Conservation (phyloP, 2,113 vertebrate genomes). For the Morphnarchus princeps region DNA sequence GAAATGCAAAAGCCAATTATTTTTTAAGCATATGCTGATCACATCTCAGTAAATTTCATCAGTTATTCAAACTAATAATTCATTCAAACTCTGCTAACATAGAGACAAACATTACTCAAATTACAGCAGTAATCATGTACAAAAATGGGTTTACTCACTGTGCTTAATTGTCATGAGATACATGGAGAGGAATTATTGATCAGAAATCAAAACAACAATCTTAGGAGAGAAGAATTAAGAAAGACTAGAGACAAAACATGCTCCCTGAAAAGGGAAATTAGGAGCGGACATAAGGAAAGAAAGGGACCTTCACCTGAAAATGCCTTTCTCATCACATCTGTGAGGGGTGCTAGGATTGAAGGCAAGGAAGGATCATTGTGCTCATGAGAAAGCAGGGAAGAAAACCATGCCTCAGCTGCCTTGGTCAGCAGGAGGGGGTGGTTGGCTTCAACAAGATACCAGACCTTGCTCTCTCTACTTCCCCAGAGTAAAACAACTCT, state of each 20-base stretch:
- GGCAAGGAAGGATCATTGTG: background rate
- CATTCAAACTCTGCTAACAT: background rate
- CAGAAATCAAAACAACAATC: background rate
- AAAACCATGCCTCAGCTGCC: background rate
- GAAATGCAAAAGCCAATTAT: background rate
- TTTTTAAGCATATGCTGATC: background rate
- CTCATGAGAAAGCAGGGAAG: background rate
- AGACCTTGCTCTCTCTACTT: background rate
- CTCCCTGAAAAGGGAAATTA: background rate
- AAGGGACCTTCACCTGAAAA: background rate
- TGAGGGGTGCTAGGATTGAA: background rate
- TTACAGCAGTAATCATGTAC: background rate
- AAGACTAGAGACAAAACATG: background rate
- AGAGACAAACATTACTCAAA: background rate
- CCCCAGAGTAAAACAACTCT: background rate
- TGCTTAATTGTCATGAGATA: background rate
- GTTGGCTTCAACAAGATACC: background rate
- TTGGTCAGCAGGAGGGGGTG: background rate
- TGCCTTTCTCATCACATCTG: background rate
- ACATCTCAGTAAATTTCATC: background rate
- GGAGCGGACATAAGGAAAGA: rapidly evolving
- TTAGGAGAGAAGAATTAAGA: background rate
- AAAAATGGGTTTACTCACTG: background rate
- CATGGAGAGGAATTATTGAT: background rate
- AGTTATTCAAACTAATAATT: background rate